These are phyloP conservation scores for Hipparchia semele DNA, from an alignment of 2,888 invertebrate genomes.

Conservation along the genomic window DNA sequence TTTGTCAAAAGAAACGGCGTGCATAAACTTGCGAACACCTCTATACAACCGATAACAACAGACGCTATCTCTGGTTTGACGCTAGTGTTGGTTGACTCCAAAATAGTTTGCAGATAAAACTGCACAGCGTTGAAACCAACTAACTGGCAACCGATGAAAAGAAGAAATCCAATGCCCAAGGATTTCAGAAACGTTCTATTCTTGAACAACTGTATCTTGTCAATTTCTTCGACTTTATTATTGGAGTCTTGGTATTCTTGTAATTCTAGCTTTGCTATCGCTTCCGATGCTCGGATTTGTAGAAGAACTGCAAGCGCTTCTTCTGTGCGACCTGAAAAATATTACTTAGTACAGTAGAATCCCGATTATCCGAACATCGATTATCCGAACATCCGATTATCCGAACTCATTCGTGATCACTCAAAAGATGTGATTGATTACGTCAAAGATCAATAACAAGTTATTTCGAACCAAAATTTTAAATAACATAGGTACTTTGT, in stretches of 20 bases:
- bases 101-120: slow-evolving; percentile 62
- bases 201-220: slow-evolving; percentile 43
- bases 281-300: slow-evolving; percentile 57
- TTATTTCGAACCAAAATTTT: too few species aligned
- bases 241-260: slow-evolving; percentile 51
- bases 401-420: background rate
- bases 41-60: slow-evolving; percentile 58
- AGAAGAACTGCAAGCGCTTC: slow-evolving; percentile 57
- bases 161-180: slow-evolving; percentile 44
- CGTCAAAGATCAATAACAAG: too few species aligned
- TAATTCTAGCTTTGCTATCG: slow-evolving; percentile 54
- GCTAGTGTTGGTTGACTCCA: slow-evolving; percentile 59
- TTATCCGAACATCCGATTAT: background rate
- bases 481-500: too few species aligned
- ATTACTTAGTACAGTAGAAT: slow-evolving; percentile 4
- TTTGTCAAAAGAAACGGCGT: slow-evolving; percentile 52
- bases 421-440: too few species aligned
- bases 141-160: slow-evolving; percentile 49
- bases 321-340: slow-evolving; percentile 50
- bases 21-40: slow-evolving; percentile 56
- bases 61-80: slow-evolving; percentile 58
- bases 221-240: slow-evolving; percentile 38
- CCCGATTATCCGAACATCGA: slow-evolving; percentile 12
- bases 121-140: slow-evolving; percentile 59
- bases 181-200: slow-evolving; percentile 49